Base-by-base conservation (phyloP, 2,888 invertebrate genomes). In the Ornithoptera priamus region DNA sequence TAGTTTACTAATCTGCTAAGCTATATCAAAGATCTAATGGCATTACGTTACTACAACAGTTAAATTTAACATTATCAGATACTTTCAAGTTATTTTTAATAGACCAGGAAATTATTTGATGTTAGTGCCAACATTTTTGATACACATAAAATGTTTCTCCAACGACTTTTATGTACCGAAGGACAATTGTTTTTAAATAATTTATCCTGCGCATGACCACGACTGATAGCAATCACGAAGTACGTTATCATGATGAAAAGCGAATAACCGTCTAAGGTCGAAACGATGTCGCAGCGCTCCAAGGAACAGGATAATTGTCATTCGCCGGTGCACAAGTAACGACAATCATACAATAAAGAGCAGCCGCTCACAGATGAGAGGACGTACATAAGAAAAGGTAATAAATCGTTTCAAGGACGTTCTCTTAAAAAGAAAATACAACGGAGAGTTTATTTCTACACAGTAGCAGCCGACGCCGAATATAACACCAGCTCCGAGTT, bases 271-370 rank as follows among this genome's bases (percentile, higher is more conserved):
- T 58, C 65, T 67, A 65, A 68, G 61, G 59, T 53, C 22, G 60
- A 58, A 18, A 24, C 36, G 15, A n/a, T 15, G 61, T 50, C 62
- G 57, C 75, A 77, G 83, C 80, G 81, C 78, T 81, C 80, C 78
- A 80, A 75, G 78, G 78, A 75, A 81, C 82, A 63, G 75, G 68
- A 77, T 87, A 87, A 88, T 86, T 85, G 86, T 74, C 77, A 80
- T 74, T 80, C 77, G 74, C 74, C 78, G 79, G 78, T 78, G 77
- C 82, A 81, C 83, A 80, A 75, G 70, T 75, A 79, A 78, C 79
- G 75, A 84, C 86, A 85, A 86, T 85, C 87, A 86, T 83, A 80
- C 78, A 85, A 87, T 87, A 85, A 86, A 81, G 81, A 46, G 81
- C 78, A 72, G 69, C 74, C 73, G 73, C 61, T 7, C 42, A 30